Evolutionary conservation across 2,888 invertebrate genomes (phyloP).

Genomic region (Clepsis dumicolana): DNA sequence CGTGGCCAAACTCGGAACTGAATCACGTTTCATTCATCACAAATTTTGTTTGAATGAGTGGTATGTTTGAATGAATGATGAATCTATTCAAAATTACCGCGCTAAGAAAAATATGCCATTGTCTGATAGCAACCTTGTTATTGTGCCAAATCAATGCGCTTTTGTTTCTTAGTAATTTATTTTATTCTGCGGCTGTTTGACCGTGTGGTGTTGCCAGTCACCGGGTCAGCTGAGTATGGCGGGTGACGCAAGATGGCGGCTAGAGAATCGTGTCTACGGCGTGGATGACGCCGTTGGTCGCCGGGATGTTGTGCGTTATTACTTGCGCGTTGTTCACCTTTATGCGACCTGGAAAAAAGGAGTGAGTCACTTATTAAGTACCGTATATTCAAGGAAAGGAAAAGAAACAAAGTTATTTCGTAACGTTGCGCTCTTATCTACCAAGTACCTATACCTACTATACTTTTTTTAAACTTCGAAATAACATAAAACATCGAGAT

Average conservation of each 20-base stretch:
- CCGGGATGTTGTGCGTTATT: slow-evolving; percentile 93
- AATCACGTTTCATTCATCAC: background rate
- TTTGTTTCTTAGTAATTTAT: background rate
- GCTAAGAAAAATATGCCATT: no score
- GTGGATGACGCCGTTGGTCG: slow-evolving; percentile 95
- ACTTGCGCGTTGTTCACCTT: slow-evolving; percentile 94
- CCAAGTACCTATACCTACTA: no score
- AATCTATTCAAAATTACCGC: no score
- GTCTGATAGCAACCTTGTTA: no score
- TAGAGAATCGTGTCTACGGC: slow-evolving; percentile 89
- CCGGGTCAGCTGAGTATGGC: slow-evolving; percentile 30
- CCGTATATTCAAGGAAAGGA: no score
- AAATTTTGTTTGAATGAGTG: background rate
- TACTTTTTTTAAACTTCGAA: no score
- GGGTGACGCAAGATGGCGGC: slow-evolving; percentile 42
- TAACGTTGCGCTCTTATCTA: no score
- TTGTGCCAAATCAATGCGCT: background rate
- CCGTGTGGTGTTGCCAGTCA: background rate
- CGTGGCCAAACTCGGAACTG: background rate
- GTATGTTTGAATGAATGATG: no score
- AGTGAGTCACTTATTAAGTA: no score
- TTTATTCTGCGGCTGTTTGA: background rate
- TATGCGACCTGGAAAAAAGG: slow-evolving; percentile 88
- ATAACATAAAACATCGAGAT: no score
- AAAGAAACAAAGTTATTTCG: no score